Evolutionary conservation across 1,140 invertebrate genomes (phyloP).

Genomic region (Leptinotarsa lineolata): DNA sequence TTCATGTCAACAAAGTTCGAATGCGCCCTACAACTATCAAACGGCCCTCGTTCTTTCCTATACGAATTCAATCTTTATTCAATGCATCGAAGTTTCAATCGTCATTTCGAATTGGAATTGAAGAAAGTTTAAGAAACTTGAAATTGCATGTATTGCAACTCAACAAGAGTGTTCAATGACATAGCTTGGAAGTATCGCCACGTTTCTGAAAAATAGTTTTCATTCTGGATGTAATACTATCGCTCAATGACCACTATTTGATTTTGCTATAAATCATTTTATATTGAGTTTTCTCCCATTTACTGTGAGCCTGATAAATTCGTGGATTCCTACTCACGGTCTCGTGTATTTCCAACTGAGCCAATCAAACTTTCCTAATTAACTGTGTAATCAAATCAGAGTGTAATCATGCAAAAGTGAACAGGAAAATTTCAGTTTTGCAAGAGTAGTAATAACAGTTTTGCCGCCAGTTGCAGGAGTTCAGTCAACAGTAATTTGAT

Average conservation of each 20-base stretch:
- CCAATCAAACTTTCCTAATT: constrained; percentile 26
- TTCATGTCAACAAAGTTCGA: too few relatives aligned
- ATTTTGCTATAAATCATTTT: too few relatives aligned
- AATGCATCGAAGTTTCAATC: neutral
- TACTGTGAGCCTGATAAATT: too few relatives aligned
- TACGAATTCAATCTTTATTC: too few relatives aligned
- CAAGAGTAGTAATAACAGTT: constrained; percentile 16
- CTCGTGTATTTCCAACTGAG: neutral
- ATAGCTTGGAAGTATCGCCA: too few relatives aligned
- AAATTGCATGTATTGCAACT: neutral
- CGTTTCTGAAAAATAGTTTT: too few relatives aligned
- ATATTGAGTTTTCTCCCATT: too few relatives aligned
- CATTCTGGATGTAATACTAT: too few relatives aligned
- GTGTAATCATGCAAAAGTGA: constrained; percentile 17
- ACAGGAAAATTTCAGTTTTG: constrained; percentile 19
- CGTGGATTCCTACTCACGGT: too few relatives aligned
- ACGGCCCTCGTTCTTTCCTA: too few relatives aligned
- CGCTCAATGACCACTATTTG: too few relatives aligned
- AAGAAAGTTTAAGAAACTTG: neutral
- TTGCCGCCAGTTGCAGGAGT: neutral
- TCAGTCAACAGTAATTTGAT: neutral
- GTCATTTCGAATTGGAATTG: neutral
- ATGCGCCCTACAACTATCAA: too few relatives aligned
- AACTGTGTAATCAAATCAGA: constrained; percentile 16
- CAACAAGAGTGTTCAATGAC: neutral